Evolutionary conservation across 2,888 invertebrate species (phyloP).

Genomic region (Ichneumon xanthorius): DNA sequence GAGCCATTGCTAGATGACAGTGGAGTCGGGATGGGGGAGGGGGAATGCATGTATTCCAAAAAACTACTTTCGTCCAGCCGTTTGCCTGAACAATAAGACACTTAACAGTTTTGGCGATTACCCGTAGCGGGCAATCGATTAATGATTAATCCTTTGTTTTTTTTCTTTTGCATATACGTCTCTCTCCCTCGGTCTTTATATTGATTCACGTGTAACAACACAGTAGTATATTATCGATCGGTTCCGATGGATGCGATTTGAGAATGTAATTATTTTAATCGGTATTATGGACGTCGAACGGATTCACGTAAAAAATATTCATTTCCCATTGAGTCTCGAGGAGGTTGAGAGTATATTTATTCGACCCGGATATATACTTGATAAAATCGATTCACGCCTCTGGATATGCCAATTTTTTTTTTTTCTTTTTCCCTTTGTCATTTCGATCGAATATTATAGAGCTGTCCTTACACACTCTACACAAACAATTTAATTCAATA

Average conservation of each 20-base stretch:
- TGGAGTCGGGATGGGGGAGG: slow-evolving; percentile 8
- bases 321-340: slow-evolving; percentile 39
- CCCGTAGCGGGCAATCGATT: slow-evolving; percentile 73
- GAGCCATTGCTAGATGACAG: slow-evolving; percentile 24
- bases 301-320: slow-evolving; percentile 66
- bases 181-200: slow-evolving; percentile 28
- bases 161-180: slow-evolving; percentile 46
- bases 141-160: slow-evolving; percentile 56
- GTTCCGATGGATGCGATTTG: slow-evolving; percentile 53
- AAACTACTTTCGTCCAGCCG: slow-evolving; percentile 80
- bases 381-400: slow-evolving; percentile 1
- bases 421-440: slow-evolving; percentile 67
- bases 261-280: slow-evolving; percentile 61
- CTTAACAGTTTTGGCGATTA: slow-evolving; percentile 82
- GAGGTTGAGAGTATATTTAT: slow-evolving; percentile 15
- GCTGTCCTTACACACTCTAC: slow-evolving; percentile 20
- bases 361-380: background rate
- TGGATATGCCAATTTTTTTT: slow-evolving; percentile 30
- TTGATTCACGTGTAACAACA: slow-evolving; percentile 66
- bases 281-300: slow-evolving; percentile 64
- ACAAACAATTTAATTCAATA: slow-evolving; percentile 24
- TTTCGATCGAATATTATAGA: slow-evolving; percentile 59
- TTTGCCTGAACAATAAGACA: slow-evolving; percentile 84
- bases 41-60: slow-evolving; percentile 43
- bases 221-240: slow-evolving; percentile 59